Percentiles rank a stretch among this genome's conserved stretches.
Conservation (phyloP, 2,888 invertebrate genomes). For the Spialia ferax region DNA sequence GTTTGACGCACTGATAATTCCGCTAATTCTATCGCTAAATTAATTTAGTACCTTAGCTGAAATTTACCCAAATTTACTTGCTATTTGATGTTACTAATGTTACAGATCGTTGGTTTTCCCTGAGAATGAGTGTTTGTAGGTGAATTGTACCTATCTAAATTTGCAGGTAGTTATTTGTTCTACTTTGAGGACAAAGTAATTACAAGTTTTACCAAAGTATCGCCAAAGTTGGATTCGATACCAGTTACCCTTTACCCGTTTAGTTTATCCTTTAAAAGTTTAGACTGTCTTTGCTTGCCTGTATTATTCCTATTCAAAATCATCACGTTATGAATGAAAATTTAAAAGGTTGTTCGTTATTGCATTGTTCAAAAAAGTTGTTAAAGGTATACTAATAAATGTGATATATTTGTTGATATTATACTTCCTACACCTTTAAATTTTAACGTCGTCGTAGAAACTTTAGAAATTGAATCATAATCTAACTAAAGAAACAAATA, state of each 20-base stretch:
- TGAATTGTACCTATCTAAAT: neutral
- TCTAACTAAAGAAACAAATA: too few relatives aligned
- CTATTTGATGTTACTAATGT: neutral
- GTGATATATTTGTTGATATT: too few relatives aligned
- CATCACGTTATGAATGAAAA: too few relatives aligned
- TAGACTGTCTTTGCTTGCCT: neutral
- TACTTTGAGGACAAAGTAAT: neutral
- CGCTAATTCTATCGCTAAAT: neutral
- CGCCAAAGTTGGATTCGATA: neutral
- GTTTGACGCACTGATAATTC: slow-evolving; percentile 4
- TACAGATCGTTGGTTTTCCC: neutral
- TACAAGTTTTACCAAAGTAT: neutral
- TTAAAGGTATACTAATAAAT: too few relatives aligned
- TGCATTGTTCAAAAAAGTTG: too few relatives aligned
- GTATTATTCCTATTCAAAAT: too few relatives aligned
- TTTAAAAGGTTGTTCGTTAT: too few relatives aligned
- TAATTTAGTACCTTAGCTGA: neutral
- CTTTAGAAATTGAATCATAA: too few relatives aligned
- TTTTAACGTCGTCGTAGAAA: too few relatives aligned
- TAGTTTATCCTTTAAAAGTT: neutral
- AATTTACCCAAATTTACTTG: neutral
- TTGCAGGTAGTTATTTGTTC: neutral
- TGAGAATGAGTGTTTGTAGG: neutral
- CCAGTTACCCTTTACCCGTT: neutral
- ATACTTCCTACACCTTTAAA: too few relatives aligned